phyloP scores from a whole-genome alignment of 2,113 vertebrate species.

The Lontra canadensis region DNA sequence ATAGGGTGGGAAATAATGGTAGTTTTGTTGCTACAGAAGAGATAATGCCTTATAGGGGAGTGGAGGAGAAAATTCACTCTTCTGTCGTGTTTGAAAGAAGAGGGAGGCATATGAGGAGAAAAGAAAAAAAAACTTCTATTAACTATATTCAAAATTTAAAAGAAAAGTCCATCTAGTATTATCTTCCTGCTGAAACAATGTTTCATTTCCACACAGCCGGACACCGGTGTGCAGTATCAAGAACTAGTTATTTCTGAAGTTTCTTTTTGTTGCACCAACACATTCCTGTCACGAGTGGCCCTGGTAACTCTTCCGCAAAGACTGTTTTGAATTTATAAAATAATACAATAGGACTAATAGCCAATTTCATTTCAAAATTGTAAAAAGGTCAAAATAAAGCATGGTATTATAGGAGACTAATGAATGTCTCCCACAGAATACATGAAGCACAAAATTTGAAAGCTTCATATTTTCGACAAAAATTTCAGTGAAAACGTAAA shows the following conservation, averaged over 20 bases:
- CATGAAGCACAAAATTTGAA: background rate
- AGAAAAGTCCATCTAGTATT: accelerated
- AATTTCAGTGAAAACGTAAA: constrained; percentile 13
- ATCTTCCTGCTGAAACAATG: background rate
- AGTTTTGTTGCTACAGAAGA: background rate
- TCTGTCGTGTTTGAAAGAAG: background rate
- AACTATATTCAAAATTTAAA: background rate
- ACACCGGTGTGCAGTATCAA: background rate
- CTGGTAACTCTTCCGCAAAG: background rate
- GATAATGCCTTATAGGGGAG: background rate
- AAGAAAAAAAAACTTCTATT: background rate
- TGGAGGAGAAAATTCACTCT: background rate
- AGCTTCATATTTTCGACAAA: background rate
- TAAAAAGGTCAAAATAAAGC: constrained; percentile 12
- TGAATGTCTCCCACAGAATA: background rate
- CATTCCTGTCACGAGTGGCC: background rate
- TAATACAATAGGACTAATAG: background rate
- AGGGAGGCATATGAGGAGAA: background rate
- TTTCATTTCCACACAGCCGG: background rate
- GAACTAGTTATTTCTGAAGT: constrained; percentile 22
- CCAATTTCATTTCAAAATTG: constrained; percentile 42
- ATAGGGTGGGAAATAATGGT: background rate
- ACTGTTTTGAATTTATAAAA: constrained; percentile 28
- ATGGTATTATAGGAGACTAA: background rate
- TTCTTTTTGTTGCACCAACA: background rate